A percentile compares a stretch with the other conserved stretches of the same genome.
Evolutionary conservation across 2,113 vertebrate species (phyloP).

Genomic region (Chrysemys picta): DNA sequence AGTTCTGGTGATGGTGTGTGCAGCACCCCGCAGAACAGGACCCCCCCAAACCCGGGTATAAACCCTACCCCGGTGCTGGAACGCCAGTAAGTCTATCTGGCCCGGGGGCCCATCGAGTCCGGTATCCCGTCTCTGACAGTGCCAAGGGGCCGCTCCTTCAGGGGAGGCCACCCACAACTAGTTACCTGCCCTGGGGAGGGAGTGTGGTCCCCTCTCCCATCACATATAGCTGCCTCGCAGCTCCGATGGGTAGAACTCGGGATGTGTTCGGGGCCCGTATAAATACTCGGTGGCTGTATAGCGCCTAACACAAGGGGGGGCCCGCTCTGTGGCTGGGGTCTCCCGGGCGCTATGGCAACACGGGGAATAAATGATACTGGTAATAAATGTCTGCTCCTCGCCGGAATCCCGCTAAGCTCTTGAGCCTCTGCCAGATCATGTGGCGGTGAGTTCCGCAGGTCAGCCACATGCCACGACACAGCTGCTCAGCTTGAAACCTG

Average conservation of each 20-base stretch:
- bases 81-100: too few species aligned
- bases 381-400: not conserved
- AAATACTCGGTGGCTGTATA: not conserved
- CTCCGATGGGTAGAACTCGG: not conserved
- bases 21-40: not conserved
- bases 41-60: too few species aligned
- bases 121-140: too few species aligned
- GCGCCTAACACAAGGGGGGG: too few species aligned
- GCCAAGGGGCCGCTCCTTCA: too few species aligned
- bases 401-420: not conserved
- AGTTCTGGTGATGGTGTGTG: not conserved
- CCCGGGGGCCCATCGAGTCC: too few species aligned
- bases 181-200: too few species aligned
- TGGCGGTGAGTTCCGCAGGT: not conserved
- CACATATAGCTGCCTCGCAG: not conserved
- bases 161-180: too few species aligned
- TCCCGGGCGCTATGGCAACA: not conserved
- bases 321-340: not conserved
- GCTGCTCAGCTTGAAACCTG: not conserved
- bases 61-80: too few species aligned
- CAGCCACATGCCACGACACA: not conserved
- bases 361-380: too few species aligned
- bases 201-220: not conserved
- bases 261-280: not conserved
- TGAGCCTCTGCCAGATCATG: not conserved